Evolutionary conservation across 2,113 vertebrate genomes (phyloP).

Genomic region (Spheniscus mendiculus): DNA sequence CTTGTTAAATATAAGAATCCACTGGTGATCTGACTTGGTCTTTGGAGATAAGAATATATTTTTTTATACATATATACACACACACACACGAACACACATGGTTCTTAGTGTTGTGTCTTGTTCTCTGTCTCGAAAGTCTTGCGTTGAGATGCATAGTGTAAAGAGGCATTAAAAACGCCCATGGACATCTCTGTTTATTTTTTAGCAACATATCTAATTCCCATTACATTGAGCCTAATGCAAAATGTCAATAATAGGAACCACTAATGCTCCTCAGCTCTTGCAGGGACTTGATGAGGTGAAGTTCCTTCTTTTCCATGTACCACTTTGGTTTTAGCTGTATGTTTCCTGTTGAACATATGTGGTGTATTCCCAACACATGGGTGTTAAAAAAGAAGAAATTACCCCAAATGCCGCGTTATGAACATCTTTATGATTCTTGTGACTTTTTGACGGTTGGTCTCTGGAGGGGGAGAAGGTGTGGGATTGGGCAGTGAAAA

Average conservation of each 20-base stretch:
- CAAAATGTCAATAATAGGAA: not conserved
- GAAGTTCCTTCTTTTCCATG: not conserved
- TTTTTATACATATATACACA: not conserved
- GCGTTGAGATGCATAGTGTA: not conserved
- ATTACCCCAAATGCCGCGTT: not conserved
- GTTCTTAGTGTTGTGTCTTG: not conserved
- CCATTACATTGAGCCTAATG: not conserved
- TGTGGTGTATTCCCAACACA: not conserved
- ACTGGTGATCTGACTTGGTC: not conserved
- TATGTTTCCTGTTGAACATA: not conserved
- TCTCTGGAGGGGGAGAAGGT: not conserved
- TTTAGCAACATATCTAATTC: not conserved
- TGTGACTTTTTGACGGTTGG: not conserved
- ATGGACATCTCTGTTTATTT: not conserved
- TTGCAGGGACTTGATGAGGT: not conserved
- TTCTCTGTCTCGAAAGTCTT: not conserved
- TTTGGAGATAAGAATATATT: not conserved
- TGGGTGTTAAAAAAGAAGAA: not conserved
- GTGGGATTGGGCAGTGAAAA: not conserved
- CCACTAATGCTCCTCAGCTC: not conserved
- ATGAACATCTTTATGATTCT: not conserved
- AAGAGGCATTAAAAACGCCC: not conserved
- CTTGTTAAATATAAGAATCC: not conserved
- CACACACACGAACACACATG: not conserved
- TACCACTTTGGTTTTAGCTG: not conserved